Evolutionary conservation across 1,140 invertebrate genomes (phyloP), one percentile per base, ranked within the genome.

Genomic region (Zaprionus ghesquierei): DNA sequence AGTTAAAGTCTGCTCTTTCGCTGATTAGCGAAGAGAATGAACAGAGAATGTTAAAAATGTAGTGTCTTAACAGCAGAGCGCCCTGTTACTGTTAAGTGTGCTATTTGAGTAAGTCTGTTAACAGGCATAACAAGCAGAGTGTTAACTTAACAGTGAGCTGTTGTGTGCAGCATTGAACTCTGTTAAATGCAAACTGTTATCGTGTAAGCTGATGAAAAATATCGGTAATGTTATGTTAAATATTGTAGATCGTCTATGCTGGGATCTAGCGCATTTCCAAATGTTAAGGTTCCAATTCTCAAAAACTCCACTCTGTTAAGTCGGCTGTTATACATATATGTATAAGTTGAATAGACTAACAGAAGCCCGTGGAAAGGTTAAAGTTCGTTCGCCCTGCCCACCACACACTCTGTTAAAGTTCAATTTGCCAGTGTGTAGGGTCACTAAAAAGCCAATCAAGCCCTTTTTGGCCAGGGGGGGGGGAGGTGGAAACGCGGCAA

Each of bases 361-460:
- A 46, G 8, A 46, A 29, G 27, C 2, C 41, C 4, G 5, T 20
- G 9, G 9, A 46, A 46, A 46, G 41, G 41, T 46, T 46, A 46
- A 46, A 22, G 41, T 46, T 46, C 41, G 10, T 0, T 22, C 18
- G 50, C 23, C 3, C 59, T 51, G 55, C 60, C 35, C 35, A n/a
- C n/a, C 15, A n/a, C 35, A 6, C 35, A 15, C n/a, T 41, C 35
- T 41, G 35, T 41, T 41, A 41, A 41, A 41, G 35, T 41, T 8
- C 35, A 41, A 41, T 41, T 41, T 41, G 35, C 2, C 35, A 10
- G 18, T 46, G 41, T 6, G 41, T 22, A 4, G 15, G 41, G 41
- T 50, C 44, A 55, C 66, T 58, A 41, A 61, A 76, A 72, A 72
- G 69, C 77, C 80, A 89, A 89, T 87, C 84, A 89, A 69, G 79